These are phyloP conservation scores for Mus spretus DNA, from an alignment of 2,797 vertebrate genomes.

Conservation along the genomic window DNA sequence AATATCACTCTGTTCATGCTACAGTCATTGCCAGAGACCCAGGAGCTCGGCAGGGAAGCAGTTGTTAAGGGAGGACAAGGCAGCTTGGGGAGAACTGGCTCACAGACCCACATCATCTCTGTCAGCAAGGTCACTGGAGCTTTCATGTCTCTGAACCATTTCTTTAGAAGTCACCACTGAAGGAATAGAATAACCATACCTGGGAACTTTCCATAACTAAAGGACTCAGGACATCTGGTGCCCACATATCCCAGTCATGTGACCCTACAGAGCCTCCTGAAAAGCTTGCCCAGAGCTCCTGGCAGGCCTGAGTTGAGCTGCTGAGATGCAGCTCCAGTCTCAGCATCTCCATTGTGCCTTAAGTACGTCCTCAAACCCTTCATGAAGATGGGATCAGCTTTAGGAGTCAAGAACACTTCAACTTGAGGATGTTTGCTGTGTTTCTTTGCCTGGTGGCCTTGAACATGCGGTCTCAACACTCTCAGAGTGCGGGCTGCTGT, in stretches of 20 bases:
- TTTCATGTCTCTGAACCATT: not conserved
- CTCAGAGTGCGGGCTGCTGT: not conserved
- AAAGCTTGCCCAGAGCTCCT: not conserved
- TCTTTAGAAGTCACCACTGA: not conserved
- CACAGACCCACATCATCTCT: fast-evolving
- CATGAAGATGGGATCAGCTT: not conserved
- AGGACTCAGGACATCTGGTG: not conserved
- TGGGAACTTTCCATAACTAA: not conserved
- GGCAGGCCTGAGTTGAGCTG: not conserved
- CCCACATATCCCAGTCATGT: not conserved
- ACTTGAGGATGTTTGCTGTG: not conserved
- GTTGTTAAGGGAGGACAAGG: not conserved
- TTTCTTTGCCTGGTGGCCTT: not conserved
- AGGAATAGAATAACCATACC: not conserved
- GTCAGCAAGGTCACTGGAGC: no score
- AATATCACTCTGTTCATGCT: no score
- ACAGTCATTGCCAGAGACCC: not conserved
- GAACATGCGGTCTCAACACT: not conserved
- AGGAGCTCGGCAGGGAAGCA: fast-evolving
- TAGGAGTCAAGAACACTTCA: not conserved
- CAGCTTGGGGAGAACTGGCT: fast-evolving
- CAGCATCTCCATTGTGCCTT: not conserved
- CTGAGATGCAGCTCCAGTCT: not conserved
- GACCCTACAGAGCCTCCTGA: not conserved
- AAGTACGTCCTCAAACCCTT: not conserved